Conservation (phyloP, 2,888 invertebrate species). For the Eupithecia dodoneata region DNA sequence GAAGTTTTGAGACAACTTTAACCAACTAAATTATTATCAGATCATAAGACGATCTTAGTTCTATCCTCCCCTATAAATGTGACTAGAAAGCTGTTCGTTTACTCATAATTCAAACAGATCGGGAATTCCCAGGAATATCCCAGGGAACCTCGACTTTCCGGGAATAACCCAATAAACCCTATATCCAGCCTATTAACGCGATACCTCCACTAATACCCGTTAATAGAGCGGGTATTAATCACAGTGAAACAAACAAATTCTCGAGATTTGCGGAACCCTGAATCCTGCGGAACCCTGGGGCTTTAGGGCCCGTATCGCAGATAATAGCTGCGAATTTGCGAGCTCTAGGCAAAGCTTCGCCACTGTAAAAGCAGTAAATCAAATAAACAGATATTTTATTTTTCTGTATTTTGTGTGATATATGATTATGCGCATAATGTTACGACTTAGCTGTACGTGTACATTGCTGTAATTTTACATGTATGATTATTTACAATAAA, state of each 20-base stretch:
- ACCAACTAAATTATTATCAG: background rate
- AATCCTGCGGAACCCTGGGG: constrained; percentile 45
- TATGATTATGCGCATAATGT: too few species aligned
- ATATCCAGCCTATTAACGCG: constrained; percentile 17
- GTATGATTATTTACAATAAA: too few species aligned
- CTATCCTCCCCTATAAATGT: background rate
- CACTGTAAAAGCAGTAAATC: constrained; percentile 13
- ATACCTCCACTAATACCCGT: constrained; percentile 19
- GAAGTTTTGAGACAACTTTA: too few species aligned
- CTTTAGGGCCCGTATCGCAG: constrained; percentile 57
- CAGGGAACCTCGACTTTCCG: background rate
- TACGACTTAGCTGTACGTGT: too few species aligned
- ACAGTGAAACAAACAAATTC: constrained; percentile 45
- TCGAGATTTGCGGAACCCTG: constrained; percentile 52
- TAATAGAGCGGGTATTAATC: constrained; percentile 33
- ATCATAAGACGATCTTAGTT: background rate
- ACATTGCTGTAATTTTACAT: too few species aligned
- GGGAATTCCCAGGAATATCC: background rate
- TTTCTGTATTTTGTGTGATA: too few species aligned
- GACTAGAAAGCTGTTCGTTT: background rate
- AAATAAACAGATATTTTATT: background rate
- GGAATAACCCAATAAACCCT: constrained; percentile 15
- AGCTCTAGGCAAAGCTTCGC: constrained; percentile 43
- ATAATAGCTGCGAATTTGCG: constrained; percentile 67
- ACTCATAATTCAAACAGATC: background rate